Conservation (phyloP, 2,113 vertebrate genomes). For the Embiotoca jacksoni region DNA sequence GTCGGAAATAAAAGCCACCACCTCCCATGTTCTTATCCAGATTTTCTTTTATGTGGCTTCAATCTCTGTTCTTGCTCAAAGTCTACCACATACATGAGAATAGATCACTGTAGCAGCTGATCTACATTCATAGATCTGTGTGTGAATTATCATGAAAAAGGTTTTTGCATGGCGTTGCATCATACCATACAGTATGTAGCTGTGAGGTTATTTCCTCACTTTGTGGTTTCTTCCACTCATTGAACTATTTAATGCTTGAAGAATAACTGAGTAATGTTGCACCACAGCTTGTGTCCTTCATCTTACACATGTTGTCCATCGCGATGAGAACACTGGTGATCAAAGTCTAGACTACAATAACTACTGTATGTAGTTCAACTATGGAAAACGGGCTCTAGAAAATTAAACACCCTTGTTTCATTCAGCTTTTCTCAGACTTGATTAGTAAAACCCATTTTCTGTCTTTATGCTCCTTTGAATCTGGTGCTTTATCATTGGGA, state of each 20-base stretch:
- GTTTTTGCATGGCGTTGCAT: background rate
- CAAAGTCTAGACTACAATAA: too few species aligned
- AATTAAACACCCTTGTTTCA: too few species aligned
- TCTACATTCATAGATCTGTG: background rate
- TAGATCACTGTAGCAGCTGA: conserved; percentile 5
- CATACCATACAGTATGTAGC: background rate
- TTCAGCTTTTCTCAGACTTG: too few species aligned
- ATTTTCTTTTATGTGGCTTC: background rate
- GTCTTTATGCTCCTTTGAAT: background rate
- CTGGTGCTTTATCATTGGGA: background rate
- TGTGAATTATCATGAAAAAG: background rate
- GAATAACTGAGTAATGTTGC: background rate
- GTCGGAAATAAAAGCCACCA: background rate
- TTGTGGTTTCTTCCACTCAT: background rate
- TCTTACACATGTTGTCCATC: too few species aligned
- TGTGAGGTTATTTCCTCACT: background rate
- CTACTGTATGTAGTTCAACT: too few species aligned
- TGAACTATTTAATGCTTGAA: background rate
- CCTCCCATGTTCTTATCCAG: too few species aligned
- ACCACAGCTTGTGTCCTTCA: background rate
- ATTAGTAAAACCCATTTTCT: too few species aligned
- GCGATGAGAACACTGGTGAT: too few species aligned
- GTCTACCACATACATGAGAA: background rate
- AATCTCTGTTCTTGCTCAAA: background rate
- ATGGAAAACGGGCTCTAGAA: too few species aligned